These are phyloP conservation scores for Emberiza fucata DNA, from an alignment of 2,113 vertebrate genomes.

Conservation along the genomic window DNA sequence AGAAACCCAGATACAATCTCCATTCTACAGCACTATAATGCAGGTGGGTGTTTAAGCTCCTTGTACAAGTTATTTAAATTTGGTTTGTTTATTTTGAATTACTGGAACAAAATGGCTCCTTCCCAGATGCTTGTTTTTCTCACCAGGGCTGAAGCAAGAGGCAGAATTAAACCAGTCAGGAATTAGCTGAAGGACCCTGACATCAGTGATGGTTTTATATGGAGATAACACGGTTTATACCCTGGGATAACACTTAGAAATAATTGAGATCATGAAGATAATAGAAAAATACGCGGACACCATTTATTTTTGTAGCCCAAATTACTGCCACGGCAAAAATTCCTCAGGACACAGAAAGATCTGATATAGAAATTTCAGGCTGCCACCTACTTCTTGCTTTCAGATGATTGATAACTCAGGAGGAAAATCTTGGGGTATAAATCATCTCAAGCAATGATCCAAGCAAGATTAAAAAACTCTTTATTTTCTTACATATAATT, in stretches of 20 bases:
- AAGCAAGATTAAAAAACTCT: conserved; percentile 42
- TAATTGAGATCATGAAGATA: not conserved
- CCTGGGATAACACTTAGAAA: not conserved
- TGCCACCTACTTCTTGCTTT: conserved; percentile 22
- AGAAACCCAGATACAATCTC: not conserved
- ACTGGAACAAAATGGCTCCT: not conserved
- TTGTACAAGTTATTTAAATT: not conserved
- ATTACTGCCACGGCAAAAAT: not conserved
- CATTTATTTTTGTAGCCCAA: not conserved
- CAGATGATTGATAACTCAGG: conserved; percentile 42
- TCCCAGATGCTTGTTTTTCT: not conserved
- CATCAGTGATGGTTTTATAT: not conserved
- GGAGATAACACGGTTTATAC: not conserved
- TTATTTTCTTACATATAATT: conserved; percentile 50
- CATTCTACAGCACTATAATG: not conserved
- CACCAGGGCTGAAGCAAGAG: not conserved
- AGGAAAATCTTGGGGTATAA: conserved; percentile 39
- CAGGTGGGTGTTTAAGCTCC: not conserved
- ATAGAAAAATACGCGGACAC: not conserved
- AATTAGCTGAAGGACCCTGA: not conserved
- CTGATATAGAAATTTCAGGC: conserved; percentile 12
- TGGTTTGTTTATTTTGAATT: not conserved
- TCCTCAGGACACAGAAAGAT: not conserved
- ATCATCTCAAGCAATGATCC: conserved; percentile 46
- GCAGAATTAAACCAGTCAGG: not conserved